These are phyloP conservation scores for Aleiodes alternator DNA, from an alignment of 2,888 invertebrate species.

Conservation along the genomic window DNA sequence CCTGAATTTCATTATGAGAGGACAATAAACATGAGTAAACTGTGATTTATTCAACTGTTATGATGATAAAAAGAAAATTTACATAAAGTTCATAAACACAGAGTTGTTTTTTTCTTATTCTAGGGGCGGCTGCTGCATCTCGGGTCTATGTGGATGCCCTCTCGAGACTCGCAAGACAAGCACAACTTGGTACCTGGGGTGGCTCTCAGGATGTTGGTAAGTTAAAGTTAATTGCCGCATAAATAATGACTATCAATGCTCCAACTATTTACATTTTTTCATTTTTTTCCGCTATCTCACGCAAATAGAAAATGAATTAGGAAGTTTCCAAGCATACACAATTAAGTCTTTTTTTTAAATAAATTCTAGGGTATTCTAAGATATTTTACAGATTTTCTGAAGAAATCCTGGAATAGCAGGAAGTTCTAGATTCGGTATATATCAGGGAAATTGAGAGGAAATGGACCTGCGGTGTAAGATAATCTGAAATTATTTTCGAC, in stretches of 20 bases:
- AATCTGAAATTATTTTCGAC: no score
- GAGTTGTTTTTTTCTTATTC: background rate
- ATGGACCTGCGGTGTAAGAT: no score
- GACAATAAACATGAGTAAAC: no score
- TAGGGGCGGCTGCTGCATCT: conserved; percentile 93
- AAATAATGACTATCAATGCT: conserved; percentile 33
- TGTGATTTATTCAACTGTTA: background rate
- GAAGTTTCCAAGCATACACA: no score
- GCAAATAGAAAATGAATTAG: background rate
- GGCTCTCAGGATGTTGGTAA: conserved; percentile 94
- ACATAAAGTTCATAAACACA: background rate
- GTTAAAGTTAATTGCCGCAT: conserved; percentile 68
- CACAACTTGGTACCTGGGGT: conserved; percentile 93
- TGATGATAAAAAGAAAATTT: background rate
- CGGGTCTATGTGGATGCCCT: conserved; percentile 92
- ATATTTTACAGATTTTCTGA: no score
- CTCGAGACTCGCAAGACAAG: conserved; percentile 90
- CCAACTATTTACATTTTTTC: background rate
- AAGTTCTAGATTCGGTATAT: no score
- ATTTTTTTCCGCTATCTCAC: background rate
- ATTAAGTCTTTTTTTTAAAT: no score
- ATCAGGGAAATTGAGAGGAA: no score
- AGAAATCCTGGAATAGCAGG: no score
- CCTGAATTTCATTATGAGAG: background rate
- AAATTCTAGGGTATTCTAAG: no score